phyloP scores from a whole-genome alignment of 2,797 vertebrate genomes.

The Melanotaenia trifasciata region DNA sequence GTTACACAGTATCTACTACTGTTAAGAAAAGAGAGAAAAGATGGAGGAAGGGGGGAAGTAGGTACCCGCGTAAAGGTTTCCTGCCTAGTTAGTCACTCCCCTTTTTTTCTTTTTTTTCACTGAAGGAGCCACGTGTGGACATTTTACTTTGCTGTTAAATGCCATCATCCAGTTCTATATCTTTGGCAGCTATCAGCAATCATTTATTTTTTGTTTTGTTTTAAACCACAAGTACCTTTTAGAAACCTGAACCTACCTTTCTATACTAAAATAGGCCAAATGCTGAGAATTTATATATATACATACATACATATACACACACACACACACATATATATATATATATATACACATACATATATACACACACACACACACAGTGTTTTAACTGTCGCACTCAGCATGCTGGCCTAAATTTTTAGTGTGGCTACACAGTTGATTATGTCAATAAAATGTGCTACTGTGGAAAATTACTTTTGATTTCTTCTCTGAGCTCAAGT shows the following conservation, averaged over 20 bases:
- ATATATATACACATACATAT: not conserved
- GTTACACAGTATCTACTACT: not conserved
- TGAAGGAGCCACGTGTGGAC: conserved; percentile 8
- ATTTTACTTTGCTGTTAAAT: conserved; percentile 3
- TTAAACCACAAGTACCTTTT: not conserved
- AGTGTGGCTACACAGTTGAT: conserved; percentile 4
- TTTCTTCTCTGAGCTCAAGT: conserved; percentile 5
- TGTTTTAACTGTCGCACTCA: not conserved
- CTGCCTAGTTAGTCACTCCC: conserved; percentile 62
- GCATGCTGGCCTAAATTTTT: not conserved
- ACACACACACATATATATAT: no score
- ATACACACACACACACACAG: no score
- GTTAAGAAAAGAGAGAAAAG: conserved; percentile 19
- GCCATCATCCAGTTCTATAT: not conserved
- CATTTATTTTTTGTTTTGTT: not conserved
- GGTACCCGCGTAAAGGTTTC: conserved; percentile 35
- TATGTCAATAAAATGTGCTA: conserved; percentile 14
- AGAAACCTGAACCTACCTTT: not conserved
- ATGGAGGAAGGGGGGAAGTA: conserved; percentile 17
- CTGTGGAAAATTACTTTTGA: conserved; percentile 29
- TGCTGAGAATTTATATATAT: not conserved
- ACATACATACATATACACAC: no score
- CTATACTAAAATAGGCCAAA: not conserved
- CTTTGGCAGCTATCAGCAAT: not conserved
- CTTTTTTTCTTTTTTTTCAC: not conserved